Base-by-base conservation (phyloP, 2,888 invertebrate species). In the Pelosia muscerda region DNA sequence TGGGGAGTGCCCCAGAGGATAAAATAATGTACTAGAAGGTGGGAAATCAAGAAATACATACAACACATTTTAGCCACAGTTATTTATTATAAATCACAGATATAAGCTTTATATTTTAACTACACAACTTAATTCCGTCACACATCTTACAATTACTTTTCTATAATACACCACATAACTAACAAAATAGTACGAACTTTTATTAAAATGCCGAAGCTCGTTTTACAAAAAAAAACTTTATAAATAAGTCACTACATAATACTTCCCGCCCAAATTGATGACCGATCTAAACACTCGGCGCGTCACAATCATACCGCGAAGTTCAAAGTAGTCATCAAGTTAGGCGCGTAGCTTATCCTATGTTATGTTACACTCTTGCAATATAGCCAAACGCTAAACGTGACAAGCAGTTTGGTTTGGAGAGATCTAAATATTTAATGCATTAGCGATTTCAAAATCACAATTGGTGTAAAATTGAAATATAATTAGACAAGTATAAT, bases 11-110 rank as follows among this genome's bases (percentile, higher is more conserved):
- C 1, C 5, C 22, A 22, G 11, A 11, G 10, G 10, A 9, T 28
- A 19, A 38, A 22, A 9, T 28, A 19, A 38, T 38, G 38, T 15
- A 59, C 2, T 23, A 23, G 25, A 59, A 10, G 25, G 19, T 26
- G 8, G 4, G 23, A 26, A 25, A 56, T 2, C 11, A 9, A 55
- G 11, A n/a, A 63, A 11, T 26, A 74, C n/a, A 61, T 62, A 74
- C 65, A 62, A 74, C 38, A 61, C 0, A 42, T 38, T 58, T 55
- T 63, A 70, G 66, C 62, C 66, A 64, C 57, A 70, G 55, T 77
- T 70, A 73, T 78, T 80, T 80, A 78, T 80, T 77, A 80, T 77
- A 75, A 80, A 78, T 78, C 78, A 78, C 80, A 80, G 78, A 79
- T 80, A 73, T 71, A 79, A 74, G 77, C 78, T 77, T 79, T 75